phyloP scores from a whole-genome alignment of 2,113 vertebrate species.

The Pomatostomus ruficeps region DNA sequence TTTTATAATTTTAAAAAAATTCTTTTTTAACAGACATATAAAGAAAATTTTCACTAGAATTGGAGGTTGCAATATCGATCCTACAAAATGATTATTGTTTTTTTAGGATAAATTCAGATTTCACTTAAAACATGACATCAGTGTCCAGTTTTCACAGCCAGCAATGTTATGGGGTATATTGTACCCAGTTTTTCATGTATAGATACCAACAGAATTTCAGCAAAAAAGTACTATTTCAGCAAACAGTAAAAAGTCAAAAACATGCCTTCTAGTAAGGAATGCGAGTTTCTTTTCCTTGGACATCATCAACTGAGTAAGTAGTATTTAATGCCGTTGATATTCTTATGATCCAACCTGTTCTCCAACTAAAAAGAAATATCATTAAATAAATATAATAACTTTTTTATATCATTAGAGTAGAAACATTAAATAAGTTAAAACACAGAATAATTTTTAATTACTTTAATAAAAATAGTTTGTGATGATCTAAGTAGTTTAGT shows the following conservation, averaged over 20 bases:
- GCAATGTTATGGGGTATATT: not conserved
- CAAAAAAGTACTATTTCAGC: not conserved
- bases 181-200: not conserved
- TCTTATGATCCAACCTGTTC: not conserved
- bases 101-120: not conserved
- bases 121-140: not conserved
- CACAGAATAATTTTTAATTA: not conserved
- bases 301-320: not conserved
- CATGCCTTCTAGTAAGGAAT: not conserved
- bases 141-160: not conserved
- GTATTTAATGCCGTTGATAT: not conserved
- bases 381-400: not conserved
- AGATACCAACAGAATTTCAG: not conserved
- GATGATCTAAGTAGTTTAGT: not conserved
- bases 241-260: not conserved
- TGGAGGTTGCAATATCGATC: not conserved
- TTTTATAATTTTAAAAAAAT: not conserved
- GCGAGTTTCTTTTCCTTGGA: not conserved
- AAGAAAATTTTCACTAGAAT: not conserved
- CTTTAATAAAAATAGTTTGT: not conserved
- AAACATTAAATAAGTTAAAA: not conserved
- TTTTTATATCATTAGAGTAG: not conserved
- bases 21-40: fast-evolving
- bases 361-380: not conserved
- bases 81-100: fast-evolving